Base-by-base conservation (phyloP, 2,888 invertebrate genomes). In the Lithophane ornitopus region DNA sequence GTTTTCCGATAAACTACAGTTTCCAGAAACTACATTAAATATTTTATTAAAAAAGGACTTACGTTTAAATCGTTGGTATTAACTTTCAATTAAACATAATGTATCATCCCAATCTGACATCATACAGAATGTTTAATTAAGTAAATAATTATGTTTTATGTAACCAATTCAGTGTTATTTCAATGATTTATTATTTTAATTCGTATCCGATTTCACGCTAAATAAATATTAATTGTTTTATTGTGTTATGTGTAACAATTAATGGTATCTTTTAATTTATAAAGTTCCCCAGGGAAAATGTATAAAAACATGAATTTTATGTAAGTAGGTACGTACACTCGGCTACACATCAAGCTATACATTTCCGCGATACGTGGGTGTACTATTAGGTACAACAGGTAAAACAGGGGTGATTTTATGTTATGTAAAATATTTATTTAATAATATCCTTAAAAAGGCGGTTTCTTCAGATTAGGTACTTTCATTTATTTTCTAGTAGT, bases 171-270 rank as follows among this genome's bases (percentile, higher is more conserved):
- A 62, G 16, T 52, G 7, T n/a, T 68, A 39, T 2, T 63, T 34
- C 26, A 16, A 68, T 58, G 49, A 82, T 79, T 76, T 82, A 82
- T 76, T 58, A 63, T 76, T 82, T 67, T 52, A 63, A 82, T 82
- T 52, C 39, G 44, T 58, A 49, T 62, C 14, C 11, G 14, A 26
- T 62, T 66, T 59, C 44, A 39, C 9, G n/a, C 14, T 61, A 14
- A 14, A 28, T 82, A 4, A 67, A 67, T 52, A 58, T 26, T 26
- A 28, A 80, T 34, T 67, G 3, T 26, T 49, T 78, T 54, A 78
- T 11, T 54, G 9, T 14, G 4, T 34, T 12, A 78, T n/a, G 1
- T 46, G 11, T 44, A 41, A 66, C 66, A n/a, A 52, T 70, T 3
- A 19, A 28, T 49, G n/a, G 16, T 39, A 26, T 22, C 16, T 28